These are phyloP conservation scores for Alauda arvensis DNA, from an alignment of 2,797 vertebrate species.

Conservation along the genomic window DNA sequence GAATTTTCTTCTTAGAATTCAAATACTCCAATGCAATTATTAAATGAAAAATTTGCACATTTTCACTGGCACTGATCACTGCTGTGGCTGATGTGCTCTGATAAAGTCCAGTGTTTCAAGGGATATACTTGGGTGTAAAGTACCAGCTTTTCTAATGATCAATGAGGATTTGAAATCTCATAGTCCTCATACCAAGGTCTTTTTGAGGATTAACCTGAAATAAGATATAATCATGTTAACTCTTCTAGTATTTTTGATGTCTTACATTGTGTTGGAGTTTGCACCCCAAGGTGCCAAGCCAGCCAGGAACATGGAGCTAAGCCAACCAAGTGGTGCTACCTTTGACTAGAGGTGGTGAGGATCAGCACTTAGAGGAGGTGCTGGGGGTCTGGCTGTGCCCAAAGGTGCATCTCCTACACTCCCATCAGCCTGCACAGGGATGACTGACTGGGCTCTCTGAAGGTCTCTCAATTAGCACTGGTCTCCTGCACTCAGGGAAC, in stretches of 20 bases:
- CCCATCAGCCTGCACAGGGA: not conserved
- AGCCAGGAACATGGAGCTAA: not conserved
- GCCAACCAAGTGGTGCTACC: not conserved
- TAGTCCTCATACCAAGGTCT: not conserved
- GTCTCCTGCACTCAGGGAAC: not conserved
- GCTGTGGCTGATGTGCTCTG: not conserved
- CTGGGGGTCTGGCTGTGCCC: not conserved
- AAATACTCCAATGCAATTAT: not conserved
- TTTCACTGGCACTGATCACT: not conserved
- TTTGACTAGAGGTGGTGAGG: not conserved
- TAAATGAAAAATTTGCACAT: not conserved
- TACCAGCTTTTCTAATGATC: not conserved
- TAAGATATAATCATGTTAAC: not conserved
- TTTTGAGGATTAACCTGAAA: not conserved
- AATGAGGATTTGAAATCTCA: not conserved
- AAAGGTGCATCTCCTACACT: not conserved
- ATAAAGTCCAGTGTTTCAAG: not conserved
- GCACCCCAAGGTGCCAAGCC: not conserved
- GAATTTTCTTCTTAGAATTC: conserved; percentile 6
- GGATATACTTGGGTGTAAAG: not conserved
- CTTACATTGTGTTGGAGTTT: not conserved
- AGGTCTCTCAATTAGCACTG: not conserved
- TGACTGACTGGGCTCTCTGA: not conserved
- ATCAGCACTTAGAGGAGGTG: not conserved
- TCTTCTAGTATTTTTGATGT: not conserved